phyloP scores from a whole-genome alignment of 2,797 vertebrate species.

The Acomys russatus region DNA sequence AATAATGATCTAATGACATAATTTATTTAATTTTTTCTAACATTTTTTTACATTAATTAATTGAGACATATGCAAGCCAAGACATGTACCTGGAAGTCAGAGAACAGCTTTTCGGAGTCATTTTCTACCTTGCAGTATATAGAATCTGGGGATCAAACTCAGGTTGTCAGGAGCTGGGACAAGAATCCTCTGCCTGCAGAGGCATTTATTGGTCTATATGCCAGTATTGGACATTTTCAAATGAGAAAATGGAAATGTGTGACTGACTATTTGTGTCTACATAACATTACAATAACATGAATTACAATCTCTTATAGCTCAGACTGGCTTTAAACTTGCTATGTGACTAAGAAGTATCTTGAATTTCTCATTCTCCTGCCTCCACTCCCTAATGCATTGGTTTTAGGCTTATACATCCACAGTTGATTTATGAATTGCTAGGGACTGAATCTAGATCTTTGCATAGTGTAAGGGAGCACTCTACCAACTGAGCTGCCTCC shows the following conservation, averaged over 20 bases:
- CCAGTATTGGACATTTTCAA: conserved; percentile 10
- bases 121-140: neutral
- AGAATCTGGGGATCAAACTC: neutral
- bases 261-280: neutral
- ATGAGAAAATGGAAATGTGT: neutral
- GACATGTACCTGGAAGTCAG: neutral
- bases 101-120: neutral
- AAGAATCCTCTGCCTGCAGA: neutral
- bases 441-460: neutral
- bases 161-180: neutral
- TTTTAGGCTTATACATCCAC: neutral
- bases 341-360: neutral
- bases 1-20: neutral
- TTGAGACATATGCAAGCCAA: neutral
- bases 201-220: neutral
- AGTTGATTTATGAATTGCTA: neutral
- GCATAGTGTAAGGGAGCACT: neutral
- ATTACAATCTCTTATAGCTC: neutral
- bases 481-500: too few relatives aligned
- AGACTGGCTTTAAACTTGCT: neutral
- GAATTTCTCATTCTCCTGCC: neutral
- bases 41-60: neutral
- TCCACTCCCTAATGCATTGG: neutral
- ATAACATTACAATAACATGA: neutral
- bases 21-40: neutral